Evolutionary conservation across 2,888 invertebrate species (phyloP).

Genomic region (Acrobasis consociella): DNA sequence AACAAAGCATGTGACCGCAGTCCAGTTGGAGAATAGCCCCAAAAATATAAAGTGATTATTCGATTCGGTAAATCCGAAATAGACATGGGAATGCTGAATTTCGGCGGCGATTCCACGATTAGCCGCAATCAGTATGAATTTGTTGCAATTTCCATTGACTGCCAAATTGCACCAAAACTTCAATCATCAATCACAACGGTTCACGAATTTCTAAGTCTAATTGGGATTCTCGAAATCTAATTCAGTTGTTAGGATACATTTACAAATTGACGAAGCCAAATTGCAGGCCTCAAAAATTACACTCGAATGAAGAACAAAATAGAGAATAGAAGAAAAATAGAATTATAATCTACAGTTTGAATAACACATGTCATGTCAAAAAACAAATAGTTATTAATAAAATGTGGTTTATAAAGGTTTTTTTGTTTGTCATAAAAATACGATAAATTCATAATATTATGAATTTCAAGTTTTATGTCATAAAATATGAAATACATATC

Average conservation of each 20-base stretch:
- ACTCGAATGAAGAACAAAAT: no score
- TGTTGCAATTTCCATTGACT: conserved; percentile 80
- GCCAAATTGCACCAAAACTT: conserved; percentile 70
- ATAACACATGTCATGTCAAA: no score
- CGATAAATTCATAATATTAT: no score
- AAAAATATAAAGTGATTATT: conserved; percentile 52
- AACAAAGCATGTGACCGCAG: no score
- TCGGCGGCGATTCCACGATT: conserved; percentile 63
- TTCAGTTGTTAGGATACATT: neutral
- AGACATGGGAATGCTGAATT: conserved; percentile 73
- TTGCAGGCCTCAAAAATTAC: neutral
- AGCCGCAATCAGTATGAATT: conserved; percentile 71
- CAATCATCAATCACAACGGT: conserved; percentile 65
- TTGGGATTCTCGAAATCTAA: conserved; percentile 16
- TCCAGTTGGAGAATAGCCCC: no score
- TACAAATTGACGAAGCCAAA: neutral
- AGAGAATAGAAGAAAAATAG: no score
- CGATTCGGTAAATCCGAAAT: conserved; percentile 61
- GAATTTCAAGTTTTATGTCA: no score
- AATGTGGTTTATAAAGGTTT: no score
- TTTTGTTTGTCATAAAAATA: no score
- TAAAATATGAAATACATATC: neutral
- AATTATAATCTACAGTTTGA: no score
- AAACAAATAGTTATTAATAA: no score
- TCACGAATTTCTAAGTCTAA: conserved; percentile 28